phyloP scores from a whole-genome alignment of 2,888 invertebrate genomes.

The Arge pagana region DNA sequence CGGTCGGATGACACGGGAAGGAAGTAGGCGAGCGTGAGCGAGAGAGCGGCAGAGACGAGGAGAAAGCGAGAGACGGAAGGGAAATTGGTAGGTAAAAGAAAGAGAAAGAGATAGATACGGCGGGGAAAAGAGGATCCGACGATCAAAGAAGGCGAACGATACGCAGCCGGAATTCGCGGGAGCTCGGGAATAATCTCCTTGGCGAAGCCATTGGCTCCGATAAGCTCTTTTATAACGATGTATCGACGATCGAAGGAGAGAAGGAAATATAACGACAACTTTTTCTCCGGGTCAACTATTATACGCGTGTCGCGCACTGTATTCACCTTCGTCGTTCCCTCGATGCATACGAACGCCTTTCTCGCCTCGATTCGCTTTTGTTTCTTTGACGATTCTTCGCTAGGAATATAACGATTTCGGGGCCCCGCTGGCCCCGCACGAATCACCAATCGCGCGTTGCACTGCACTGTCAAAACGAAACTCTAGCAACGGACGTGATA shows the following conservation, averaged over 20 bases:
- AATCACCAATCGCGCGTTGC: conserved; percentile 18
- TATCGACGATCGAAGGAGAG: no score
- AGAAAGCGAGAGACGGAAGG: neutral
- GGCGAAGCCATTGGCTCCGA: no score
- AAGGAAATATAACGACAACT: no score
- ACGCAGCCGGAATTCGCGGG: neutral
- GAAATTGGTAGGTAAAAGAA: neutral
- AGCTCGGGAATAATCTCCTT: neutral
- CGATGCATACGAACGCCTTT: no score
- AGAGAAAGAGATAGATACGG: conserved; percentile 13
- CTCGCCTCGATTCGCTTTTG: no score
- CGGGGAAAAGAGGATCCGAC: conserved; percentile 1
- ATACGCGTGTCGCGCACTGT: no score
- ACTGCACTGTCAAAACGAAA: conserved; percentile 39
- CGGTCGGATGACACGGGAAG: conserved; percentile 21
- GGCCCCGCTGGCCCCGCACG: conserved; percentile 31
- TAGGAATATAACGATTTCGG: no score
- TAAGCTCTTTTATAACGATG: no score
- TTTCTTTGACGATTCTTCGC: no score
- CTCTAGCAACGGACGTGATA: conserved; percentile 39
- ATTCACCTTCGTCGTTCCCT: no score
- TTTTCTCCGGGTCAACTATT: no score
- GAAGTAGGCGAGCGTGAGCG: neutral
- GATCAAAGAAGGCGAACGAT: neutral
- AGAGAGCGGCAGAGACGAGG: neutral